phyloP scores from a whole-genome alignment of 2,113 vertebrate genomes.

The Osmerus mordax region DNA sequence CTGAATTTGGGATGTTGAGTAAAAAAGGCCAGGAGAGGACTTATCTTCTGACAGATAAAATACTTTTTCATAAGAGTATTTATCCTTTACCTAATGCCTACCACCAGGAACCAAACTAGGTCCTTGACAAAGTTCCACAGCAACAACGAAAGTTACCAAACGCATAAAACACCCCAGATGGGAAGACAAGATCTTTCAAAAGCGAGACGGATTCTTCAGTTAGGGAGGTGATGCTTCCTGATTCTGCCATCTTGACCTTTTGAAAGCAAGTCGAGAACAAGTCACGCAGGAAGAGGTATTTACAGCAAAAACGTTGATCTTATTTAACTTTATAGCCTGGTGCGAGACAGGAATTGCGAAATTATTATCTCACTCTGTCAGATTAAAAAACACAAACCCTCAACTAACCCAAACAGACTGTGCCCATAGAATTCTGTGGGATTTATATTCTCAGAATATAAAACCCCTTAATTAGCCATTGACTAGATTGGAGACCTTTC shows the following conservation, averaged over 20 bases:
- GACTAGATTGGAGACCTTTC: too few species aligned
- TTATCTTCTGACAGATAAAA: background rate
- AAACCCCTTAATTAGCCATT: background rate
- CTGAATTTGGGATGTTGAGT: too few species aligned
- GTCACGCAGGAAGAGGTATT: conserved; percentile 28
- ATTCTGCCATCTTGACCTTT: conserved; percentile 19
- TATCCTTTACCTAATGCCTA: background rate
- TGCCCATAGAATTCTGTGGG: too few species aligned
- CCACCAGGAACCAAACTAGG: background rate
- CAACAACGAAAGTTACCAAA: background rate
- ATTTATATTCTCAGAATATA: background rate
- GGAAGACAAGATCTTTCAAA: background rate
- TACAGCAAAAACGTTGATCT: conserved; percentile 37
- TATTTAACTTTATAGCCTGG: conserved; percentile 32
- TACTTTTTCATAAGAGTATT: background rate
- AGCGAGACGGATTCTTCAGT: background rate
- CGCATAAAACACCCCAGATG: background rate
- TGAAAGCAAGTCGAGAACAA: conserved; percentile 2
- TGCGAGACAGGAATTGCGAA: conserved; percentile 6
- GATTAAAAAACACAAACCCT: conserved; percentile 36
- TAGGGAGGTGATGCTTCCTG: background rate
- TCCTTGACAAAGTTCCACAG: background rate
- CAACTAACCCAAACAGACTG: conserved; percentile 7
- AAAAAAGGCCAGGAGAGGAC: too few species aligned
- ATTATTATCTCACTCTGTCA: conserved; percentile 46